These are phyloP conservation scores for Danio kyathit DNA, from an alignment of 2,797 vertebrate genomes.

Conservation along the genomic window DNA sequence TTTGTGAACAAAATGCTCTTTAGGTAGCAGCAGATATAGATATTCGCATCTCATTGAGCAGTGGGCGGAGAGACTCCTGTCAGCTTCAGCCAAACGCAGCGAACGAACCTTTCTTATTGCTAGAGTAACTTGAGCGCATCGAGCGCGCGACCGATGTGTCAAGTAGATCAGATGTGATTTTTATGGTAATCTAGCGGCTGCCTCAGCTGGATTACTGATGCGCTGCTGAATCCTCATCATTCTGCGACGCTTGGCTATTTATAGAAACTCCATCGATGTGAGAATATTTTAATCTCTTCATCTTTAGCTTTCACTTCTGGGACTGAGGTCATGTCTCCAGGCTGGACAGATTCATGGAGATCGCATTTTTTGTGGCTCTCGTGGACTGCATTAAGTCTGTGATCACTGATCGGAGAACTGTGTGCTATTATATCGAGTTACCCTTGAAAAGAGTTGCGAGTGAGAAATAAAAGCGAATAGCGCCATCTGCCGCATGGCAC, in stretches of 20 bases:
- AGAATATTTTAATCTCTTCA: constrained; percentile 21
- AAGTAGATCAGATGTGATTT: constrained; percentile 16
- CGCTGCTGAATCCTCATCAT: constrained; percentile 52
- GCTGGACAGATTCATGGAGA: neutral
- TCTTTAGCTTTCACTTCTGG: neutral
- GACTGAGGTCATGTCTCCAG: neutral
- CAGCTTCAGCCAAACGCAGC: constrained; percentile 26
- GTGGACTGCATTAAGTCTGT: neutral
- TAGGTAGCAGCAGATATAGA: constrained; percentile 21
- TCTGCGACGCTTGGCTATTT: constrained; percentile 53
- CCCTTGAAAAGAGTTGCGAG: neutral
- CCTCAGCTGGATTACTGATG: constrained; percentile 40
- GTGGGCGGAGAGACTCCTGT: constrained; percentile 43
- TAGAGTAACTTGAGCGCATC: constrained; percentile 1
- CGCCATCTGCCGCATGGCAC: constrained; percentile 21
- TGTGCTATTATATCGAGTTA: constrained; percentile 6
- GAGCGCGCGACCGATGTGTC: constrained; percentile 20
- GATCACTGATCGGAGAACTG: neutral
- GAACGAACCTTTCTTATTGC: constrained; percentile 13
- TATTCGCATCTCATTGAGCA: constrained; percentile 35
- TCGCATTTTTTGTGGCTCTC: neutral
- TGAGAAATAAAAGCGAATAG: constrained; percentile 2
- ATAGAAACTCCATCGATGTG: constrained; percentile 39
- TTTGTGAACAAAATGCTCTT: constrained; percentile 37
- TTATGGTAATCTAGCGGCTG: constrained; percentile 30